phyloP scores from a whole-genome alignment of 2,888 invertebrate genomes.

The Drosophila emarginata region DNA sequence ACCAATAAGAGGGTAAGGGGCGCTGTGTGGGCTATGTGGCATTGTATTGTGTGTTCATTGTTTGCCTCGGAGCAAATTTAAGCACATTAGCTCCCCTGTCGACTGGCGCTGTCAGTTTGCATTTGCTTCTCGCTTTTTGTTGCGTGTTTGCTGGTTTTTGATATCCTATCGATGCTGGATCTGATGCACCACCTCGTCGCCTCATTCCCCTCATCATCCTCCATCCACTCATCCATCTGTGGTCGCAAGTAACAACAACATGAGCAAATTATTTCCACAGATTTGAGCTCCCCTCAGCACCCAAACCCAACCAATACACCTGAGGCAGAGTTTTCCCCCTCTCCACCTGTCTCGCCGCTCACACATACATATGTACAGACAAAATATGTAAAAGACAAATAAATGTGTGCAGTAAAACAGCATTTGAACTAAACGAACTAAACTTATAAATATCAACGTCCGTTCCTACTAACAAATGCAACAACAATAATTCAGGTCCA shows the following conservation, averaged over 20 bases:
- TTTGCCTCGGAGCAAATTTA: slow-evolving; percentile 48
- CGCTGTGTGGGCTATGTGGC: slow-evolving; percentile 8
- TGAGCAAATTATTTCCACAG: slow-evolving; percentile 54
- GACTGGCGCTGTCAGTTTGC: slow-evolving; percentile 55
- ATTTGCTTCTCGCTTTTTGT: slow-evolving; percentile 47
- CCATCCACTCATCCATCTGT: background rate
- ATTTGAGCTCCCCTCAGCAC: slow-evolving; percentile 23
- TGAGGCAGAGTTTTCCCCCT: no score
- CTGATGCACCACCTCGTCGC: slow-evolving; percentile 4
- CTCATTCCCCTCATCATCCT: background rate
- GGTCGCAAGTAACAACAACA: slow-evolving; percentile 26
- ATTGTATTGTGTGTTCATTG: slow-evolving; percentile 21
- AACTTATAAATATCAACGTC: background rate
- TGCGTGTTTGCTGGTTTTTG: slow-evolving; percentile 34
- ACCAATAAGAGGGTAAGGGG: background rate
- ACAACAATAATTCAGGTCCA: background rate
- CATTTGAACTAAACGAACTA: background rate
- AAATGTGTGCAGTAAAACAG: background rate
- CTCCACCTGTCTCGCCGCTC: background rate
- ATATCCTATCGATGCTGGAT: slow-evolving; percentile 54
- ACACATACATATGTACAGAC: background rate
- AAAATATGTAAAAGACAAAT: background rate
- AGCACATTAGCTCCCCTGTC: slow-evolving; percentile 47
- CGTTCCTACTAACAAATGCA: background rate
- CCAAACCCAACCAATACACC: background rate